Base-by-base conservation (phyloP, 92 coral and sea anemone species). In the Heteractis magnifica region DNA sequence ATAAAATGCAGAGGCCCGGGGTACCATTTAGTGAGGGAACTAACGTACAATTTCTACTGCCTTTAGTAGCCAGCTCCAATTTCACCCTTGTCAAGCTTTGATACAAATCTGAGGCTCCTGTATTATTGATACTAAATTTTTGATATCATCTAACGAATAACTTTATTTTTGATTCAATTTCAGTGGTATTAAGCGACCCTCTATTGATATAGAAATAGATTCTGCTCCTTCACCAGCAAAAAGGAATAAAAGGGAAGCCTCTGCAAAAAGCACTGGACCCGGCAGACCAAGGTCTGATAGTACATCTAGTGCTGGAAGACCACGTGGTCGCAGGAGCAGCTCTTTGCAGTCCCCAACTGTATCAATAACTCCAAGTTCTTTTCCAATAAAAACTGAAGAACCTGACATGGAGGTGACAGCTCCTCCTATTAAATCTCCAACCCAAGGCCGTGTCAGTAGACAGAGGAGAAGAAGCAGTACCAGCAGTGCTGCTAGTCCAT, bases 271-370 rank as follows among this genome's bases (percentile, higher is more conserved):
- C 49, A 44, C 87, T 11, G 89, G 68, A 19, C 73, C 98, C 5
- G 88, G 98, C 12, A 86, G 98, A 53, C 72, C 91, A 21, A 79
- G 94, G 75, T 84, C 94, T 79, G 98, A 95, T 76, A 96, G 94
- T 83, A 52, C 90, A 18, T 80, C 87, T 44, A 86, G 91, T 26
- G 80, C 82, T 52, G 91, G 94, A 10, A 83, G 98, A 49, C 87
- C 90, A 26, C 90, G 90, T 85, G 92, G 94, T 9, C 96, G 98
- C 4, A 92, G 91, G 77, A 92, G 91, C 85, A 93, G 95, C 70
- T 84, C 90, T 19, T 72, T 84, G 50, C 95, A 91, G 68, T 92
- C 99, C 4, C 99, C 98, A 53, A 90, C 88, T 19, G 92, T 92
- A 72, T 77, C 85, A 15, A 75, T 92, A 15, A 86, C 90, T 59